Evolutionary conservation across 2,888 invertebrate species (phyloP).

Genomic region (Nomada ruficornis): DNA sequence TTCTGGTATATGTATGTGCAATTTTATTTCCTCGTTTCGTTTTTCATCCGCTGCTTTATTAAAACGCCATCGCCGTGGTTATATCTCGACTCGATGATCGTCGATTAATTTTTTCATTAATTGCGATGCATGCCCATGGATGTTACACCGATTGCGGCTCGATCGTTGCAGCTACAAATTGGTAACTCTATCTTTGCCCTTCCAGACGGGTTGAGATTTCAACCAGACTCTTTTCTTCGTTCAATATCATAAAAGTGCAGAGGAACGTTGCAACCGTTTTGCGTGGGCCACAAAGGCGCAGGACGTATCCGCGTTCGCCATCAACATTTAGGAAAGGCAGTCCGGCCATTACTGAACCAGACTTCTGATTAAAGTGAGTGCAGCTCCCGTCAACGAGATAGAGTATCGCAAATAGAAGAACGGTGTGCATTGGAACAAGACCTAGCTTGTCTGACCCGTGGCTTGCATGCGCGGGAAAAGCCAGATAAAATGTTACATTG

Average conservation of each 20-base stretch:
- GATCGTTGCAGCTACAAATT: background rate
- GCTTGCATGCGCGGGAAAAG: background rate
- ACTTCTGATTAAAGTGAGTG: constrained; percentile 71
- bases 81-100: background rate
- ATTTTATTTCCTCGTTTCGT: constrained; percentile 36
- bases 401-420: constrained; percentile 54
- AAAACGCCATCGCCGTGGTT: constrained; percentile 8
- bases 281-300: background rate
- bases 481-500: constrained; percentile 23
- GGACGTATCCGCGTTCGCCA: constrained; percentile 7
- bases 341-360: constrained; percentile 24
- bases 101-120: constrained; percentile 1
- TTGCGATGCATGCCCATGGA: background rate
- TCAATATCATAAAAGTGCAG: background rate
- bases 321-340: constrained; percentile 25
- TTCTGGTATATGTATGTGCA: background rate
- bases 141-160: background rate
- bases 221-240: background rate
- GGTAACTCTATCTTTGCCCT: background rate
- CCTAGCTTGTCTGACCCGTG: constrained; percentile 11
- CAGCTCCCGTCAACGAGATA: constrained; percentile 52
- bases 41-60: constrained; percentile 16
- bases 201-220: background rate
- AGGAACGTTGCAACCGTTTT: background rate
- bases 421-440: constrained; percentile 29